Evolutionary conservation across 1,140 invertebrate genomes (phyloP).

Genomic region (Danaus melanippus): DNA sequence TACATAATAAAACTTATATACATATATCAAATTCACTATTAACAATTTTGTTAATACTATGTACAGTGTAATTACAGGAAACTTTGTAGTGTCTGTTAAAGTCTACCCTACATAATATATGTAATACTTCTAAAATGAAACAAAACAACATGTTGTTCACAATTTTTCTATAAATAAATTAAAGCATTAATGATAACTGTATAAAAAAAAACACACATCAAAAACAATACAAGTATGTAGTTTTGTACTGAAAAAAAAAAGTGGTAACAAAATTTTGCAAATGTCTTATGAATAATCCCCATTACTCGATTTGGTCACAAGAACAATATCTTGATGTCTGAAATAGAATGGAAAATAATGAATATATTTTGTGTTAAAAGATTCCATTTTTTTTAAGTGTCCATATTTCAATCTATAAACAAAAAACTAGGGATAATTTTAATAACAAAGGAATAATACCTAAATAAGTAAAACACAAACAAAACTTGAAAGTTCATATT

Average conservation of each 20-base stretch:
- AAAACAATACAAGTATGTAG: no score
- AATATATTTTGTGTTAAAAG: conserved; percentile 6
- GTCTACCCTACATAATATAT: neutral
- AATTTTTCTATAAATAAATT: no score
- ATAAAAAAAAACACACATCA: no score
- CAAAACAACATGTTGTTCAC: neutral
- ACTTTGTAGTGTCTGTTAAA: no score
- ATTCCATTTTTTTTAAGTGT: neutral
- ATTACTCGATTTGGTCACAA: conserved; percentile 37
- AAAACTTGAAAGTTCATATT: conserved; percentile 15
- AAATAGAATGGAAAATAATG: conserved; percentile 24
- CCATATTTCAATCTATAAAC: conserved; percentile 1
- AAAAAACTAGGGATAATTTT: conserved; percentile 6
- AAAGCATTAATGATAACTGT: no score
- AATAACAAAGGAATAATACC: conserved; percentile 20
- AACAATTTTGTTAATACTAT: neutral
- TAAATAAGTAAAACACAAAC: conserved; percentile 14
- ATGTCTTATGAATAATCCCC: conserved; percentile 30
- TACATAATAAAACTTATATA: no score
- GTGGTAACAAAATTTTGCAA: conserved; percentile 89
- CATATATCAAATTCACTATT: conserved; percentile 2
- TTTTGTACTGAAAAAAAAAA: no score
- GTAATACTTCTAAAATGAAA: conserved; percentile 1
- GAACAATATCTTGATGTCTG: conserved; percentile 58
- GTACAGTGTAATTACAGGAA: neutral